phyloP scores from a whole-genome alignment of 2,113 vertebrate species.

The Indicator maculatus region DNA sequence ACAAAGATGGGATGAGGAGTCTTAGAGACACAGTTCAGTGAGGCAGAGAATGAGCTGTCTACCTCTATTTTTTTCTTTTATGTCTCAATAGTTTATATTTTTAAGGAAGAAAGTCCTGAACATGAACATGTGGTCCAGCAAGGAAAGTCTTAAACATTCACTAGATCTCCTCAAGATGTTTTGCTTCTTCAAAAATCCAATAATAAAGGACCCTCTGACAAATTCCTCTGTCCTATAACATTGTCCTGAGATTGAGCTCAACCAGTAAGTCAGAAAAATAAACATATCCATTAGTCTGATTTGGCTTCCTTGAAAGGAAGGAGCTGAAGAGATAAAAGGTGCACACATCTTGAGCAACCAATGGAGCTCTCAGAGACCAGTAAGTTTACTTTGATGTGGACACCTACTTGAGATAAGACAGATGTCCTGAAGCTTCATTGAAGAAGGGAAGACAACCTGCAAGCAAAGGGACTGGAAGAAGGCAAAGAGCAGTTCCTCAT shows the following conservation, averaged over 20 bases:
- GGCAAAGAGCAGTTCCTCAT: background rate
- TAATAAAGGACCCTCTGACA: background rate
- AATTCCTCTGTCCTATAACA: background rate
- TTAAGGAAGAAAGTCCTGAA: background rate
- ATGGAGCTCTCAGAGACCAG: background rate
- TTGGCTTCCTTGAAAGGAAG: background rate
- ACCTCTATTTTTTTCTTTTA: background rate
- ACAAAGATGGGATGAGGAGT: background rate
- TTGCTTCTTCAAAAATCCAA: background rate
- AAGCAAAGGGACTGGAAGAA: background rate
- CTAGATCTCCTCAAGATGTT: background rate
- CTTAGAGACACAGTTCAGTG: background rate
- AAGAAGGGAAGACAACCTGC: background rate
- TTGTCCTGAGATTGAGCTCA: background rate
- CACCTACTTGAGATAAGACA: background rate
- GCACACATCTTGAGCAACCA: background rate
- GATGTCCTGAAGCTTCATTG: background rate
- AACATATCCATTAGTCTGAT: background rate
- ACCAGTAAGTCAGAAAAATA: background rate
- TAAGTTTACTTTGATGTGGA: slow-evolving; percentile 21
- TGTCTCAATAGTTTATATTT: background rate
- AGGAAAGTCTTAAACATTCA: background rate
- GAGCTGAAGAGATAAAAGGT: background rate
- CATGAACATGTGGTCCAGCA: background rate
- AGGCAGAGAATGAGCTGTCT: background rate